Percentiles rank a stretch among this genome's conserved stretches.
These are phyloP conservation scores for Lepilemur septentrionalis DNA, from an alignment of 2,797 vertebrate species.

Conservation along the genomic window DNA sequence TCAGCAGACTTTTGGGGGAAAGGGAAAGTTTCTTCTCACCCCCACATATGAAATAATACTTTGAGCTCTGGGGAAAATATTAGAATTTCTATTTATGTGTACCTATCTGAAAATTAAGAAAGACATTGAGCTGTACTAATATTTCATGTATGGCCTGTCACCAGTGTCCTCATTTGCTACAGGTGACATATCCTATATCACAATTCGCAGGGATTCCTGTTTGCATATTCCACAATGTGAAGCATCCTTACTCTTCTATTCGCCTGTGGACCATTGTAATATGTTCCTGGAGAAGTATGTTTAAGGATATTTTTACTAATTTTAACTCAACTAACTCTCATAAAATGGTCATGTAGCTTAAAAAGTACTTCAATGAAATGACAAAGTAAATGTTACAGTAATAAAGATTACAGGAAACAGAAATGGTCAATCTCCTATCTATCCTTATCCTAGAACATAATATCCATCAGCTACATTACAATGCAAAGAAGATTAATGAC, in stretches of 20 bases:
- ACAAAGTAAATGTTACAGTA: not conserved
- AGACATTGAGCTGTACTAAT: not conserved
- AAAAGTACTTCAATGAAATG: not conserved
- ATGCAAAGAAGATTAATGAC: not conserved
- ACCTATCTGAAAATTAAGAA: not conserved
- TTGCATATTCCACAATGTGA: not conserved
- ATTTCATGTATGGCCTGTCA: not conserved
- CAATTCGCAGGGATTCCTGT: not conserved
- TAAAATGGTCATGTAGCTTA: not conserved
- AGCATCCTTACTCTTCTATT: not conserved
- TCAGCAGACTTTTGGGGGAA: not conserved
- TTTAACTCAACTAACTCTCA: not conserved
- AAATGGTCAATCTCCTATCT: not conserved
- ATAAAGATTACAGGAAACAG: not conserved
- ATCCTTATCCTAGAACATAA: not conserved
- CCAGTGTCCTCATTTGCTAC: not conserved
- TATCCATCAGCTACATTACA: not conserved
- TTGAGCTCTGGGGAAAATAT: not conserved
- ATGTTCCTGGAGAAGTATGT: not conserved
- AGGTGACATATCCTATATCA: not conserved
- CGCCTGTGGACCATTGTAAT: not conserved
- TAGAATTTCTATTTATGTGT: not conserved
- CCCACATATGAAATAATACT: not conserved
- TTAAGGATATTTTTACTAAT: not conserved
- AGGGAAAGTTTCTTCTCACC: not conserved